These are phyloP conservation scores for Sphyrna mokarran DNA, from an alignment of 2,113 vertebrate species.

Conservation along the genomic window DNA sequence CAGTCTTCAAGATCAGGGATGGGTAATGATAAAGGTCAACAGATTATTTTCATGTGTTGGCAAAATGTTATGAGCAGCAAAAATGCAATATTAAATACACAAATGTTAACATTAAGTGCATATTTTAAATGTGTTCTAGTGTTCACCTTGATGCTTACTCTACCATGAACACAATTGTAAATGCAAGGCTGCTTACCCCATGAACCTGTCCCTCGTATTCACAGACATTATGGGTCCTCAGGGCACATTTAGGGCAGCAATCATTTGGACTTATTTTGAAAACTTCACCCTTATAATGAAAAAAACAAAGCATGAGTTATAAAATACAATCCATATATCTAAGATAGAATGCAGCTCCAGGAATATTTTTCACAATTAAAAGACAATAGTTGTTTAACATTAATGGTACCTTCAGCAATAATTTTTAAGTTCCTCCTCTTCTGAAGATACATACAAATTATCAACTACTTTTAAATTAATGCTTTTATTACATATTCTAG, in stretches of 20 bases:
- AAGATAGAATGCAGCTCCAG: background rate
- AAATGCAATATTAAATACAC: background rate
- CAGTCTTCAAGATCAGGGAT: background rate
- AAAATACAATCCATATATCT: conserved; percentile 38
- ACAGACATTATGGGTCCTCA: conserved; percentile 60
- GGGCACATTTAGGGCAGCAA: conserved; percentile 78
- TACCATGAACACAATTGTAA: background rate
- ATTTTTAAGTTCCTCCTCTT: background rate
- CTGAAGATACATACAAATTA: no score
- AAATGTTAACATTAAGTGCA: no score
- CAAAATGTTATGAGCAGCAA: background rate
- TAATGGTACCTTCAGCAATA: background rate
- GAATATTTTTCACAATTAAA: background rate
- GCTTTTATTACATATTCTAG: background rate
- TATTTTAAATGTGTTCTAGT: background rate
- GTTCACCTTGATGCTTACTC: no score
- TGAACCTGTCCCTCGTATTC: conserved; percentile 61
- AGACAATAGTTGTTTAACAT: background rate
- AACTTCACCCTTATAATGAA: conserved; percentile 64
- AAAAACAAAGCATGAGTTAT: conserved; percentile 39
- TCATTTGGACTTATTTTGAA: conserved; percentile 69
- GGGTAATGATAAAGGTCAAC: background rate
- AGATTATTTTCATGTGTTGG: background rate
- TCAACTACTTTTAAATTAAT: background rate
- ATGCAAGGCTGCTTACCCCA: conserved; percentile 60